phyloP scores from a whole-genome alignment of 2,113 vertebrate species.

The Poeciliopsis retropinna region DNA sequence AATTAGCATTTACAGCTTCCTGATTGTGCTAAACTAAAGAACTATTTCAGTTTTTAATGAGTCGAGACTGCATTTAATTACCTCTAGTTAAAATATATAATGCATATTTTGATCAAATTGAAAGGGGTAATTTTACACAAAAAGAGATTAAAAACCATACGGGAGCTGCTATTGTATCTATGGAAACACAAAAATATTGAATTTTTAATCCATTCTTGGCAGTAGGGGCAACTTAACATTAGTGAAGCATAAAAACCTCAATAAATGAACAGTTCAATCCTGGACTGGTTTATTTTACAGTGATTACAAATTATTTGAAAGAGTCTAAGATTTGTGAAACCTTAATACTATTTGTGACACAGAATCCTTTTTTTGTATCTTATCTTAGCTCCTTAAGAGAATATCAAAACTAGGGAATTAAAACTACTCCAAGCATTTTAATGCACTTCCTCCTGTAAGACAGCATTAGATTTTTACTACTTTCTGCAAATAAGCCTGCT shows the following conservation, averaged over 20 bases:
- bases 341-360: conserved; percentile 4
- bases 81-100: neutral
- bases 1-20: neutral
- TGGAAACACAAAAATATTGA: neutral
- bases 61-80: neutral
- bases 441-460: conserved; percentile 13
- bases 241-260: too few relatives aligned
- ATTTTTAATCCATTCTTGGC: neutral
- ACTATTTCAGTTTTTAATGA: neutral
- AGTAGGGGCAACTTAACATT: too few relatives aligned
- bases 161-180: neutral
- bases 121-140: neutral
- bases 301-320: too few relatives aligned
- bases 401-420: conserved; percentile 16
- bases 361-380: neutral
- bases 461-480: conserved; percentile 23
- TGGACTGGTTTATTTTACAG: too few relatives aligned
- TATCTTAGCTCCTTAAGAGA: conserved; percentile 8
- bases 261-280: too few relatives aligned
- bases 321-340: neutral
- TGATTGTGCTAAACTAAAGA: neutral
- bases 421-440: conserved; percentile 11
- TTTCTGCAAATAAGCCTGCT: conserved; percentile 24
- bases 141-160: neutral
- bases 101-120: neutral